Evolutionary conservation across 1,140 invertebrate genomes (phyloP).

Genomic region (Hylaeus anthracinus): DNA sequence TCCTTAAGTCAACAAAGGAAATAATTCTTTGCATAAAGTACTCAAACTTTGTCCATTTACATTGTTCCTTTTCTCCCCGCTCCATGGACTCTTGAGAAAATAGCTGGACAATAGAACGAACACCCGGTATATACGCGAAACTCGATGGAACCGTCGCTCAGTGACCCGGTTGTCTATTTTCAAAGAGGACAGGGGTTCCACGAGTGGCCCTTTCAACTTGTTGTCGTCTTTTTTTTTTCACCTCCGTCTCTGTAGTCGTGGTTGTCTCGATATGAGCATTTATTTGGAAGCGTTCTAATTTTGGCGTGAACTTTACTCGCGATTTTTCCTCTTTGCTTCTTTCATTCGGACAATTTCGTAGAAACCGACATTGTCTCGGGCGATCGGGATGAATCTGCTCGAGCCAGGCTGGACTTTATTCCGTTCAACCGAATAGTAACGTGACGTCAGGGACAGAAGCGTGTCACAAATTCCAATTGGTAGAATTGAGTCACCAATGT

Average conservation of each 20-base stretch:
- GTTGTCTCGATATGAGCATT: neutral
- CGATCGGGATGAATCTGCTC: too few relatives aligned
- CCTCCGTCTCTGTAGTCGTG: neutral
- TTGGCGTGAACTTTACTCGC: neutral
- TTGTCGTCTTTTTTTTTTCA: neutral
- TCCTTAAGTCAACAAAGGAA: too few relatives aligned
- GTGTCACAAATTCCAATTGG: too few relatives aligned
- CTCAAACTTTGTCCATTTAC: too few relatives aligned
- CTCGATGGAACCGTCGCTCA: neutral
- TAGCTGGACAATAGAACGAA: neutral
- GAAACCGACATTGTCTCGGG: neutral
- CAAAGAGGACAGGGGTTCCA: constrained; percentile 19
- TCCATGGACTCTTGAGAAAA: neutral
- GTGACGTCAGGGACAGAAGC: too few relatives aligned
- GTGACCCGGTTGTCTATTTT: constrained; percentile 34
- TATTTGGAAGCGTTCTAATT: too few relatives aligned
- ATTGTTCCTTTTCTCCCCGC: neutral
- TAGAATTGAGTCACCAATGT: too few relatives aligned
- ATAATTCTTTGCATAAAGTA: too few relatives aligned
- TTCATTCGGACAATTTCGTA: neutral
- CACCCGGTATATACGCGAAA: neutral
- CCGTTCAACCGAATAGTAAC: too few relatives aligned
- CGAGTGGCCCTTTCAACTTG: neutral
- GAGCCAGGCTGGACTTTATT: too few relatives aligned
- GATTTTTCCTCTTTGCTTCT: neutral